A percentile compares a stretch with the other conserved stretches of the same genome.
Conservation (phyloP, 92 coral and sea anemone species). For the Epizoanthus illoricatus region DNA sequence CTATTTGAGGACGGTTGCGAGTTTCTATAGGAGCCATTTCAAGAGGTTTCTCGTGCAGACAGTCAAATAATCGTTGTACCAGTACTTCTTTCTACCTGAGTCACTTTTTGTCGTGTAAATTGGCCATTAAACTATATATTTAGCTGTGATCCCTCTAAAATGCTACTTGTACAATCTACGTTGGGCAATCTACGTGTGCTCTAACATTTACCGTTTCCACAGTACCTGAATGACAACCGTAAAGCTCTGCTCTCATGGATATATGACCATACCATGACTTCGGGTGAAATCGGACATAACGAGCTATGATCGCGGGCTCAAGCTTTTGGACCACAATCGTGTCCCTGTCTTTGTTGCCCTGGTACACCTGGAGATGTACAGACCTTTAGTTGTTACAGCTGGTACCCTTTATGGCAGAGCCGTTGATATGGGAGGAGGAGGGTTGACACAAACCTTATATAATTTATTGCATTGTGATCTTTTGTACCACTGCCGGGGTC, state of each 20-base stretch:
- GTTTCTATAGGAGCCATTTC: too few relatives aligned
- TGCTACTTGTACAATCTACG: neutral
- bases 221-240: slow-evolving; percentile 37
- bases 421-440: neutral
- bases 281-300: slow-evolving; percentile 16
- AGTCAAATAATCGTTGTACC: too few relatives aligned
- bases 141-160: too few relatives aligned
- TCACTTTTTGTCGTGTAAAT: neutral
- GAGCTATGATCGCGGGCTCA: slow-evolving; percentile 33
- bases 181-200: neutral
- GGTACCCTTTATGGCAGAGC: too few relatives aligned
- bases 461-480: neutral
- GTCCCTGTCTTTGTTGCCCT: slow-evolving; percentile 9
- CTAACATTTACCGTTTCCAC: neutral
- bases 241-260: slow-evolving; percentile 38
- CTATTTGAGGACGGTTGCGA: too few relatives aligned
- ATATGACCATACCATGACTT: slow-evolving; percentile 27
- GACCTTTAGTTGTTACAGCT: too few relatives aligned
- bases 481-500: neutral
- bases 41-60: too few relatives aligned
- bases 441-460: neutral
- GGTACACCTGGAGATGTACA: neutral
- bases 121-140: too few relatives aligned
- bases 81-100: neutral
- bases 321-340: neutral